Base-by-base conservation (phyloP, 2,113 vertebrate genomes). In the Antechinus stuartii region DNA sequence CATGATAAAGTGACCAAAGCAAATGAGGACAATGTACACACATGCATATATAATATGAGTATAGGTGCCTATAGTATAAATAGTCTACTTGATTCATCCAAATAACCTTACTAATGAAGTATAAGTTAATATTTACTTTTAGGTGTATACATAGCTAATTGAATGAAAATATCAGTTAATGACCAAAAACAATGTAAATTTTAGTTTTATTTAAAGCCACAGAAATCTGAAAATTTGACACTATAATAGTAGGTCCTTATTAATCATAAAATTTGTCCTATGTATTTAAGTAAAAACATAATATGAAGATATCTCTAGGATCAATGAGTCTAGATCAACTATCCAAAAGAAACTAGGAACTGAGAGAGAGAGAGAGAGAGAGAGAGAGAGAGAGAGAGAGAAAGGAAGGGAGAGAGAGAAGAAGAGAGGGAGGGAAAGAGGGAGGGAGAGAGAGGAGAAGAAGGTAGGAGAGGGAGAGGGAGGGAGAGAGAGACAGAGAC, bases 81-180 rank as follows among this genome's bases (percentile, higher is more conserved):
- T 16, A 95, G 10, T 35, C 76, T 7, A 89, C 42, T 93, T 92
- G 46, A 92, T 93, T 35, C 8, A 49, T 26, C 19, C 5, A 84
- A n/a, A 1, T 53, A 23, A 91, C 84, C 42, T 57, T 4, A 93
- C 2, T 46, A 93, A 91, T 54, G 0, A 95, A 93, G 50, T 0
- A 14, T 76, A 30, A 76, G 27, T 92, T 49, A 89, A 84, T 0
- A 53, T 54, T 94, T 90, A 89, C 92, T 90, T 95, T 6, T 93
- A 95, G 47, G 90, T 47, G 89, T 8, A 2, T 35, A 91, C 57
- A 84, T 1, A 57, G n/a, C 76, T 12, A 92, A 5, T 84, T 54
- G 52, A 94, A 89, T 76, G 52, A 90, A 93, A 96, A 90, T 5
- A 27, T 89, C 8, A 76, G 35, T 89, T 54, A 90, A 94, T 92